Conservation (phyloP, 2,797 vertebrate genomes). For the Chiloscyllium punctatum region DNA sequence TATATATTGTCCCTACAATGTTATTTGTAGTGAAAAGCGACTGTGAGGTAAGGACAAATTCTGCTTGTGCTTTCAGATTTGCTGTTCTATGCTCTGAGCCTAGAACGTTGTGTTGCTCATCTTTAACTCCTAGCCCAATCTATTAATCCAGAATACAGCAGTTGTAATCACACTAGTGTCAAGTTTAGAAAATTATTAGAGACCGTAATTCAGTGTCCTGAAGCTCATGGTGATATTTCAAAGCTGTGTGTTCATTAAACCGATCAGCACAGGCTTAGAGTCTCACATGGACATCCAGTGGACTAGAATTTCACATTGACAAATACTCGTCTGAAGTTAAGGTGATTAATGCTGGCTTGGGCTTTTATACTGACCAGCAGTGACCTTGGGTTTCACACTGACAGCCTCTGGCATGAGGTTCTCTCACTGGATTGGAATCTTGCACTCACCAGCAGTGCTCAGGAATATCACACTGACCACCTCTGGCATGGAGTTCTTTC, state of each 20-base stretch:
- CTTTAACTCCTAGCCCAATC: not conserved
- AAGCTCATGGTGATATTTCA: not conserved
- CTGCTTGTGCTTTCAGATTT: not conserved
- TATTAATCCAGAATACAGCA: not conserved
- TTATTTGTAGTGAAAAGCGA: not conserved
- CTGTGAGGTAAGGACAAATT: not conserved
- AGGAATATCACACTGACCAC: not conserved
- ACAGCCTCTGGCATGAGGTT: no score
- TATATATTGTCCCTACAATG: not conserved
- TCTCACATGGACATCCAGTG: no score
- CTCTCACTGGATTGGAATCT: no score
- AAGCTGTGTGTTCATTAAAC: not conserved
- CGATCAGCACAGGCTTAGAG: no score
- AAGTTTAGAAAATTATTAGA: not conserved
- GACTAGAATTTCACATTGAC: not conserved
- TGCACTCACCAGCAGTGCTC: not conserved
- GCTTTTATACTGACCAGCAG: no score
- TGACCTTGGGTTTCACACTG: no score
- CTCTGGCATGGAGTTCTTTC: no score
- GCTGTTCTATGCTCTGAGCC: not conserved
- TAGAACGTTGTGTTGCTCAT: not conserved
- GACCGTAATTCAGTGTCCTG: not conserved
- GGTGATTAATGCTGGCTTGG: not conserved
- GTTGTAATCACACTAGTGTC: not conserved
- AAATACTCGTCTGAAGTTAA: no score